Conservation (phyloP, 2,888 invertebrate species). For the Melipona beecheii region DNA sequence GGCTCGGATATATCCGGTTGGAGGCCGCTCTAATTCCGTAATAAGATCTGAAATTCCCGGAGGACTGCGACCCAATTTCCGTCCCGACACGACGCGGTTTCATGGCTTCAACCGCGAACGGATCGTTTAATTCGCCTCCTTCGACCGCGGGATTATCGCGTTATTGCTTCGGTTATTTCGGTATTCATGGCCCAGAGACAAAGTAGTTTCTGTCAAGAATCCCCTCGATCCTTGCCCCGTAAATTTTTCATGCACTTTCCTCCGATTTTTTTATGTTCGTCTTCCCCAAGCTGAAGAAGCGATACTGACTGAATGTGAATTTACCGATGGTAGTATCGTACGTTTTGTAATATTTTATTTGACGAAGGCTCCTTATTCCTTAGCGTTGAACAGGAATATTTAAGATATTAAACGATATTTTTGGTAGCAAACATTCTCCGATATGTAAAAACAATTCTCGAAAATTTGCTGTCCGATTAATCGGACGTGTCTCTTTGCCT, state of each 20-base stretch:
- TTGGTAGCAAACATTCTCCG: neutral
- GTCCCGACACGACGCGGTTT: conserved; percentile 59
- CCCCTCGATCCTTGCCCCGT: neutral
- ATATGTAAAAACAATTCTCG: neutral
- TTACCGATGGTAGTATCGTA: neutral
- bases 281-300: neutral
- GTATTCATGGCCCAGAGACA: conserved; percentile 1
- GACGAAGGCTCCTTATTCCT: neutral
- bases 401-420: neutral
- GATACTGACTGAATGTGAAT: neutral
- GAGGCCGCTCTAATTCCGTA: conserved; percentile 56
- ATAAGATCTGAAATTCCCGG: conserved; percentile 67
- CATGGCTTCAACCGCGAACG: conserved; percentile 51
- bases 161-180: conserved; percentile 64
- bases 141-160: conserved; percentile 58
- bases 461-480: neutral
- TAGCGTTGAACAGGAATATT: neutral
- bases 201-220: neutral
- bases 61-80: conserved; percentile 69
- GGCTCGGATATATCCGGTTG: conserved; percentile 48
- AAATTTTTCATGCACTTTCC: neutral
- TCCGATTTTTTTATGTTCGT: conserved; percentile 1
- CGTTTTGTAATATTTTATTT: neutral
- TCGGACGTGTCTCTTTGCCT: neutral
- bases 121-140: conserved; percentile 70